Percentiles rank a stretch among this genome's conserved stretches.
Conservation (phyloP, 2,888 invertebrate genomes). For the Drosophila seclusa region DNA sequence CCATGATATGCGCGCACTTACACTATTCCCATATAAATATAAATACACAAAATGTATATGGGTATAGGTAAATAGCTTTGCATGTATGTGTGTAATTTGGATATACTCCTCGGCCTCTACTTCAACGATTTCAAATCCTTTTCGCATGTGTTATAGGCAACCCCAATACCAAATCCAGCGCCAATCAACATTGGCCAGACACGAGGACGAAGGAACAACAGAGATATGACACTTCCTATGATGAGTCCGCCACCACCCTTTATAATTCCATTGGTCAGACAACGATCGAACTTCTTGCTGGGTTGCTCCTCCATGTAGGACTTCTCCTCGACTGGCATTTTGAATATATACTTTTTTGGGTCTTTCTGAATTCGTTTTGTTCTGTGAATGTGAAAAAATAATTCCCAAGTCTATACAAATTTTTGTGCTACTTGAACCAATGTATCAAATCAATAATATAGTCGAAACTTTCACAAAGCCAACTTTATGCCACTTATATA, state of each 20-base stretch:
- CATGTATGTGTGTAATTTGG: not conserved
- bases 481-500: not conserved
- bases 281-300: slow-evolving; percentile 59
- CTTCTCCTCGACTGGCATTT: slow-evolving; percentile 51
- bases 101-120: slow-evolving; percentile 4
- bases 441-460: not conserved
- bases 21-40: not conserved
- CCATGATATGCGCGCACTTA: not conserved
- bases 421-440: not conserved
- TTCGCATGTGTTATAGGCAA: slow-evolving; percentile 69
- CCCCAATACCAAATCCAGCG: slow-evolving; percentile 68
- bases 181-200: slow-evolving; percentile 72
- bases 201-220: slow-evolving; percentile 67
- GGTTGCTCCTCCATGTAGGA: slow-evolving; percentile 62
- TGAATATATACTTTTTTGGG: not conserved
- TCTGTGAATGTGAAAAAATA: not conserved
- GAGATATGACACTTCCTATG: slow-evolving; percentile 70
- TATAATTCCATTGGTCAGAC: slow-evolving; percentile 66
- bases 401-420: not conserved
- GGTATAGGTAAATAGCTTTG: not conserved
- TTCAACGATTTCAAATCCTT: slow-evolving; percentile 59
- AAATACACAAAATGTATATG: not conserved
- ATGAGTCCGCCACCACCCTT: slow-evolving; percentile 72
- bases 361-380: not conserved
- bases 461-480: not conserved